Base-by-base conservation (phyloP, 2,888 invertebrate genomes). In the Schizaphis graminum region DNA sequence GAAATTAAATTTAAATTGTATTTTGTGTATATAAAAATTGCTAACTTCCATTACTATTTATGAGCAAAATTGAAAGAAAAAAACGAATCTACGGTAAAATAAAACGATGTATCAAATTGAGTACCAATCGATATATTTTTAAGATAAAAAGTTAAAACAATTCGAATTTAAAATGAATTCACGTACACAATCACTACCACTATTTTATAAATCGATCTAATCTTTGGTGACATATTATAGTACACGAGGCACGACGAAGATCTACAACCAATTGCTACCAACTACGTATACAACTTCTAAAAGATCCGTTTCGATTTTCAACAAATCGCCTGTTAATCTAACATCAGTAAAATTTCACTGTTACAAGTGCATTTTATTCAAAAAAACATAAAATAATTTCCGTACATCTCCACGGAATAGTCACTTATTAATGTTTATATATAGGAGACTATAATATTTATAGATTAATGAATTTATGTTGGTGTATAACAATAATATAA, bases 1-100 rank as follows among this genome's bases (percentile, higher is more conserved):
- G 11, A 89, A 57, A 89, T 56, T 56, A 41, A 35, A 89, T 89
- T 89, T 89, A 56, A 11, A 89, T 57, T 89, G 41, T 7, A 89
- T 56, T 89, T 24, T 16, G 28, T 41, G 28, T 11, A 10, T 41
- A 56, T 89, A 56, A 89, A 89, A 57, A 89, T 41, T 57, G 3
- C n/a, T 16, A n/a, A 67, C 67, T 67, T 67, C 35, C 21, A 67
- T 67, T 67, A 67, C n/a, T 67, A 67, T 67, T 67, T 67, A 67
- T 67, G 67, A 67, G 67, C 35, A 67, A 89, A 35, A 47, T 56
- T 41, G 10, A 57, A 26, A 41, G 35, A 53, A 44, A 16, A 89
- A 56, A 41, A 13, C 13, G 26, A 88, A 35, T 41, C 3, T 57
- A 77, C 35, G 35, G 21, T 41, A 89, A 41, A 56, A 35, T 11